These are phyloP conservation scores for Siniperca obscura DNA, from an alignment of 2,797 vertebrate genomes.

Conservation along the genomic window DNA sequence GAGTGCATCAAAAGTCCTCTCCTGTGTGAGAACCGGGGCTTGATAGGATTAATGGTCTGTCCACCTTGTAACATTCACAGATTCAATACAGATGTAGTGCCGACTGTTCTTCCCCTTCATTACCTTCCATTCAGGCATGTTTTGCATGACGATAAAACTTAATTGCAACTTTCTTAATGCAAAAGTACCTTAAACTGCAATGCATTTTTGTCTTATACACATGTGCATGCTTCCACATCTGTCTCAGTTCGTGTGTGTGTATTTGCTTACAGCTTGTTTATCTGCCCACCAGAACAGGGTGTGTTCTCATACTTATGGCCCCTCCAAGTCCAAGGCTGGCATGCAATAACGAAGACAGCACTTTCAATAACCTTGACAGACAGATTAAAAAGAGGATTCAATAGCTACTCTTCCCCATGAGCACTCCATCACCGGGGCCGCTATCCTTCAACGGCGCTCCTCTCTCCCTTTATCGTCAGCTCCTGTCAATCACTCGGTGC, in stretches of 20 bases:
- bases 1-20: slow-evolving; percentile 35
- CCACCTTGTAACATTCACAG: slow-evolving; percentile 19
- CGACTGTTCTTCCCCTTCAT: neutral
- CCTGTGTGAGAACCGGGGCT: slow-evolving; percentile 13
- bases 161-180: neutral
- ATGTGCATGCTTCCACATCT: neutral
- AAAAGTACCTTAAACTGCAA: neutral
- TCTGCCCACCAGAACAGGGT: slow-evolving; percentile 38
- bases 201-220: neutral
- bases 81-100: slow-evolving; percentile 6
- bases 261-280: slow-evolving; percentile 61
- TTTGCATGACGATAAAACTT: neutral
- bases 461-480: slow-evolving; percentile 77
- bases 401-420: slow-evolving; percentile 80
- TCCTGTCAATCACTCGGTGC: slow-evolving; percentile 76
- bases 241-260: slow-evolving; percentile 3
- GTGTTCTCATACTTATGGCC: slow-evolving; percentile 70
- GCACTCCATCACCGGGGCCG: slow-evolving; percentile 78
- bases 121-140: neutral
- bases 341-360: slow-evolving; percentile 82
- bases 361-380: slow-evolving; percentile 86
- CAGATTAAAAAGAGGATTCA: slow-evolving; percentile 85
- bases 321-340: slow-evolving; percentile 79
- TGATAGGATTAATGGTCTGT: slow-evolving; percentile 44
- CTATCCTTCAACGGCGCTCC: slow-evolving; percentile 76